phyloP scores from a whole-genome alignment of 2,113 vertebrate species.

The Phycodurus eques region DNA sequence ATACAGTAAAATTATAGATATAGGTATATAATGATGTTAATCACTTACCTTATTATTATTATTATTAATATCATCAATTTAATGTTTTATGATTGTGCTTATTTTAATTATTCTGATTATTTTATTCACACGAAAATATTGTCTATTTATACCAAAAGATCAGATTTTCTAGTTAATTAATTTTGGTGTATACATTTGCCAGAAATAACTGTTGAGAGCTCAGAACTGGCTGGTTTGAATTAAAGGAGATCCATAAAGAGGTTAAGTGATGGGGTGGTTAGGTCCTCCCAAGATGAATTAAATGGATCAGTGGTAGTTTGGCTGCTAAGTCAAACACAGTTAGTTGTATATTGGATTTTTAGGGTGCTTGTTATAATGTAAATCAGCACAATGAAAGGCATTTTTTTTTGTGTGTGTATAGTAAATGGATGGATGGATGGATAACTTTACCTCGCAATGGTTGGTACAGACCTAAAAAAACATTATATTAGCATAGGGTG shows the following conservation, averaged over 20 bases:
- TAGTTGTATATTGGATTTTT: slow-evolving; percentile 1
- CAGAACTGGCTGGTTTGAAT: slow-evolving; percentile 39
- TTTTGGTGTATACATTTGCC: slow-evolving; percentile 34
- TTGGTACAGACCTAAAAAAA: not conserved
- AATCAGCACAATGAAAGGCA: not conserved
- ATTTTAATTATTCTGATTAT: slow-evolving; percentile 1
- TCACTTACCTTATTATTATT: slow-evolving; percentile 1
- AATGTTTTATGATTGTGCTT: too few relatives aligned
- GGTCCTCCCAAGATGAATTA: slow-evolving; percentile 48
- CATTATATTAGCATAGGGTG: not conserved
- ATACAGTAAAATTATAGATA: not conserved
- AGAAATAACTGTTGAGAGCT: slow-evolving; percentile 63
- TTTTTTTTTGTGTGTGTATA: not conserved
- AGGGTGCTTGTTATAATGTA: not conserved
- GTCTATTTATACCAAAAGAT: not conserved
- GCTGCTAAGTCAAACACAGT: slow-evolving; percentile 17
- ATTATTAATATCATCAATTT: slow-evolving; percentile 45
- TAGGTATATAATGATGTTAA: not conserved
- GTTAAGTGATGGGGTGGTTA: slow-evolving; percentile 63
- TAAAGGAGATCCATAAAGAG: slow-evolving; percentile 45
- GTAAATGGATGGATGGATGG: too few relatives aligned
- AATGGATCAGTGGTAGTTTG: slow-evolving; percentile 30
- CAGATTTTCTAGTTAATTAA: not conserved
- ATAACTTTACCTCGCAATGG: not conserved
- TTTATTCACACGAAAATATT: slow-evolving; percentile 24